phyloP scores from a whole-genome alignment of 2,113 vertebrate genomes.

The Zosterops borbonicus region DNA sequence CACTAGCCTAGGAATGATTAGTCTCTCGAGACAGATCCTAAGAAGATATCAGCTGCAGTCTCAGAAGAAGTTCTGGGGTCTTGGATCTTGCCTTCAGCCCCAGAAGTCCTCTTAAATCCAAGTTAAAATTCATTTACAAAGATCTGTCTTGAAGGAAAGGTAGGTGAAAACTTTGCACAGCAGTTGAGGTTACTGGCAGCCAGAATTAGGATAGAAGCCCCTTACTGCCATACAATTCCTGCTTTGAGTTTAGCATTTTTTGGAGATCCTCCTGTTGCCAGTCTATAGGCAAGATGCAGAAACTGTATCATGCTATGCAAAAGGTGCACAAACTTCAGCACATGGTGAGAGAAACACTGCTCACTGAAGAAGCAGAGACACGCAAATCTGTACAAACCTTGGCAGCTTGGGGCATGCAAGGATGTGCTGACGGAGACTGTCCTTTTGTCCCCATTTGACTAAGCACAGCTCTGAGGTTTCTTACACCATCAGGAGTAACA shows the following conservation, averaged over 20 bases:
- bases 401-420: neutral
- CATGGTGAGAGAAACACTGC: rapidly evolving
- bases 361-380: neutral
- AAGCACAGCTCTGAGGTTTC: neutral
- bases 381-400: neutral
- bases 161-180: neutral
- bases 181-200: neutral
- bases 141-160: neutral
- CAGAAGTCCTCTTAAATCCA: neutral
- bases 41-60: neutral
- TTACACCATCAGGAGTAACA: neutral
- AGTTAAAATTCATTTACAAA: neutral
- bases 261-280: neutral
- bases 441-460: neutral
- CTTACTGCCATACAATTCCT: neutral
- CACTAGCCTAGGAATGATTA: neutral
- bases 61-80: neutral
- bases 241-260: neutral
- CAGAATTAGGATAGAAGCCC: neutral
- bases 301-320: neutral
- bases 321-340: neutral
- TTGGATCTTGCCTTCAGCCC: neutral
- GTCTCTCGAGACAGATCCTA: neutral
- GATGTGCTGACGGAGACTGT: neutral
- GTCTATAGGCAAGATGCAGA: neutral